Conservation (phyloP, 2,113 vertebrate species). For the Montifringilla adamsi region DNA sequence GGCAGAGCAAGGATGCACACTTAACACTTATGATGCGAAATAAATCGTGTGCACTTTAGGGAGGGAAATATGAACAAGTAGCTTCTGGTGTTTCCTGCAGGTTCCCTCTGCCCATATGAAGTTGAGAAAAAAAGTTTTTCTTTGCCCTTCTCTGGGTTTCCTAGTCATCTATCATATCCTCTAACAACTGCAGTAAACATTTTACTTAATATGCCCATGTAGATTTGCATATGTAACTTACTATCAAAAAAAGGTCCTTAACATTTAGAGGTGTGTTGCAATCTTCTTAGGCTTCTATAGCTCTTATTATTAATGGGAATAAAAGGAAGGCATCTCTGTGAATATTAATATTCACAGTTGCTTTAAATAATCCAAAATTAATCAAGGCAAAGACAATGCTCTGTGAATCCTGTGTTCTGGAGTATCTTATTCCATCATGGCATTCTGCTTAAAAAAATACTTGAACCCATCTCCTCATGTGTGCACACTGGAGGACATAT, state of each 20-base stretch:
- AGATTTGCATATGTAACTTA: not conserved
- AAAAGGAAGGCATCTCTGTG: not conserved
- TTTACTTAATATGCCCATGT: not conserved
- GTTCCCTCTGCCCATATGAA: not conserved
- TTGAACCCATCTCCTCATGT: constrained; percentile 43
- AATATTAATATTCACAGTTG: not conserved
- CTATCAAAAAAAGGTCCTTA: not conserved
- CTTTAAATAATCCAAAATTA: not conserved
- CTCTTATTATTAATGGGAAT: not conserved
- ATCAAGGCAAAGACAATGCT: not conserved
- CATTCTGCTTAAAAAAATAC: constrained; percentile 36
- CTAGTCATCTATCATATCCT: not conserved
- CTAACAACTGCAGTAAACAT: not conserved
- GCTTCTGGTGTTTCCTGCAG: not conserved
- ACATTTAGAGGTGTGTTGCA: not conserved
- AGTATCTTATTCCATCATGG: not conserved
- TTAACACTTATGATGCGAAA: not conserved
- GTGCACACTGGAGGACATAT: constrained; percentile 64
- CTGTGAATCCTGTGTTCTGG: constrained; percentile 1
- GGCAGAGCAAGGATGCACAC: not conserved
- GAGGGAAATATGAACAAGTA: not conserved
- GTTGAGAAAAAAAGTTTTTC: not conserved
- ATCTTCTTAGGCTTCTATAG: constrained; percentile 1
- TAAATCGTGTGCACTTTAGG: not conserved
- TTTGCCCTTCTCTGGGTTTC: not conserved